Percentiles rank a stretch among this genome's conserved stretches.
Evolutionary conservation across 2,888 invertebrate genomes (phyloP).

Genomic region (Chrysopilus asiliformis): DNA sequence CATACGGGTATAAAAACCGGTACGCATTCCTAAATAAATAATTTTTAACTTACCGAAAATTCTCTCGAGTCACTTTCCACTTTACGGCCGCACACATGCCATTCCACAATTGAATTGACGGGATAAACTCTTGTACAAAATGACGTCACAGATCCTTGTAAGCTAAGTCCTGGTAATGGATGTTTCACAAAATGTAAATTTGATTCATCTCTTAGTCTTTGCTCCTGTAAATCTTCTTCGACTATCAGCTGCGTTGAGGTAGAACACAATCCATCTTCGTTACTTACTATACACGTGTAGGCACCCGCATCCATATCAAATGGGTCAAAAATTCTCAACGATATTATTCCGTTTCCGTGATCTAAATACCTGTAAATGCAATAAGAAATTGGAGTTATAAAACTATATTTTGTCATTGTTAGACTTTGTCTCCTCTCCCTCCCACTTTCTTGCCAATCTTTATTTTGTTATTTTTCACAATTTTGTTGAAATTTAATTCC

Average conservation of each 20-base stretch:
- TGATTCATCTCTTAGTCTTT: constrained; percentile 27
- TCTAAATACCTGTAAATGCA: constrained; percentile 34
- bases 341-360: constrained; percentile 42
- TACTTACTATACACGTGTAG: constrained; percentile 53
- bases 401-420: no score
- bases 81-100: constrained; percentile 42
- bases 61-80: constrained; percentile 31
- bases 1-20: no score
- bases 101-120: constrained; percentile 33
- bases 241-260: constrained; percentile 33
- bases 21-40: no score
- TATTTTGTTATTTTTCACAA: neutral
- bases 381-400: neutral
- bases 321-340: constrained; percentile 44
- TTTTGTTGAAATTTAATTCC: neutral
- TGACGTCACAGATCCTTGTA: constrained; percentile 38
- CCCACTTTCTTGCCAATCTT: no score
- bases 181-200: constrained; percentile 40
- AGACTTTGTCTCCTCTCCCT: no score
- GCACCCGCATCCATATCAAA: constrained; percentile 51
- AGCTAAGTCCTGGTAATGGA: constrained; percentile 40
- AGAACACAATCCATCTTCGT: constrained; percentile 44
- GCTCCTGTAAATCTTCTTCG: constrained; percentile 32
- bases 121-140: constrained; percentile 43
- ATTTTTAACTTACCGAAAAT: constrained; percentile 33